These are phyloP conservation scores for Bacillus rossius DNA, from an alignment of 1,140 invertebrate genomes.

Conservation along the genomic window DNA sequence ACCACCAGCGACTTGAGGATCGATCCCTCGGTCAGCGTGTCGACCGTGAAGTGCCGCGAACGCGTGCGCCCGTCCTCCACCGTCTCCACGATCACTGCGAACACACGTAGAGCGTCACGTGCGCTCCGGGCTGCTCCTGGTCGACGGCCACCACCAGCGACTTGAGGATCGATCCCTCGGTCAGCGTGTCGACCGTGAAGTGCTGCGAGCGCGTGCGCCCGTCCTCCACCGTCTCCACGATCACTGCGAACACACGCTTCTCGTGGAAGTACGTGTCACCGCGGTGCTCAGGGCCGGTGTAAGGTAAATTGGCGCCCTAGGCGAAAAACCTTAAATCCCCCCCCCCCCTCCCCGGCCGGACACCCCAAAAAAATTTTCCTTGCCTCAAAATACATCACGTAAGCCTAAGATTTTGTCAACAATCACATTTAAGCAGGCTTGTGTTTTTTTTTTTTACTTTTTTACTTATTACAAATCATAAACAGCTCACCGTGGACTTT, in stretches of 20 bases:
- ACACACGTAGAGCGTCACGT: constrained; percentile 44
- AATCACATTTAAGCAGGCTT: too few species aligned
- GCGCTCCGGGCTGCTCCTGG: constrained; percentile 46
- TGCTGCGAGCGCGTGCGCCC: constrained; percentile 42
- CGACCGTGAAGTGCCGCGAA: constrained; percentile 47
- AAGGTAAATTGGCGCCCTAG: too few species aligned
- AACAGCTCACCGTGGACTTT: too few species aligned
- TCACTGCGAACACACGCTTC: constrained; percentile 42
- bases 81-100: constrained; percentile 54
- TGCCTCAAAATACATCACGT: too few species aligned
- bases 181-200: constrained; percentile 47
- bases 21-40: constrained; percentile 44
- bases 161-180: constrained; percentile 43
- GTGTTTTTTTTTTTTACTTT: too few species aligned
- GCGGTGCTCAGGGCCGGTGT: too few species aligned
- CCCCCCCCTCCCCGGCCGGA: too few species aligned
- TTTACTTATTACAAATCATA: too few species aligned
- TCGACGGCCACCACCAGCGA: constrained; percentile 49
- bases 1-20: constrained; percentile 48
- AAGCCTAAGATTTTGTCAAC: too few species aligned
- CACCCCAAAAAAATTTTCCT: too few species aligned
- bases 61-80: constrained; percentile 43
- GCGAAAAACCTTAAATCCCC: too few species aligned
- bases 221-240: constrained; percentile 52
- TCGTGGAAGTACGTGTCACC: neutral